These are phyloP conservation scores for Scrobipalpa atriplicella DNA, from an alignment of 2,888 invertebrate species.

Conservation along the genomic window DNA sequence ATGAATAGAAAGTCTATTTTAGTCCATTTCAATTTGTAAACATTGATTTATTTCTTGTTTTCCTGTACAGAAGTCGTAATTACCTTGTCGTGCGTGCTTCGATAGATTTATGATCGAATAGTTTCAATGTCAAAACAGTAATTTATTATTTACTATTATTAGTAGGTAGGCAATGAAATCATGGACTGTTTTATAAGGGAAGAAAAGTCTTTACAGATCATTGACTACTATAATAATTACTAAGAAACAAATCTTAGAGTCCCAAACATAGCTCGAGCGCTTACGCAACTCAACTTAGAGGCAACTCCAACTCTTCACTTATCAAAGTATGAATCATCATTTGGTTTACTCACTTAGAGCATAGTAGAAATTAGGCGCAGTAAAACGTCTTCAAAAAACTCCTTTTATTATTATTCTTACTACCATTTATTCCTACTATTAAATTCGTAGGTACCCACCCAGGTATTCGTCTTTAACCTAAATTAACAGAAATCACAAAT, in stretches of 20 bases:
- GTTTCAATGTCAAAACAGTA: slow-evolving; percentile 12
- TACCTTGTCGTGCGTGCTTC: not conserved
- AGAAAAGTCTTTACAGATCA: not conserved
- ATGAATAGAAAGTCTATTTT: not conserved
- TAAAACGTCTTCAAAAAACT: no score
- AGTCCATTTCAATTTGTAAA: not conserved
- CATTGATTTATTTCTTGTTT: slow-evolving; percentile 14
- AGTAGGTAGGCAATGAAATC: not conserved
- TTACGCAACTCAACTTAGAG: no score
- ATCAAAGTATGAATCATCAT: not conserved
- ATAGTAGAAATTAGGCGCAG: not conserved
- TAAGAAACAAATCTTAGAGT: no score
- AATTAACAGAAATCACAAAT: no score
- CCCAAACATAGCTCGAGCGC: no score
- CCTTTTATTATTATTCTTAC: no score
- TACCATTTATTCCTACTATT: no score
- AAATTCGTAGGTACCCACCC: no score
- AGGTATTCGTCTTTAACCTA: no score
- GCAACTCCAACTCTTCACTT: not conserved
- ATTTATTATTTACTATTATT: no score
- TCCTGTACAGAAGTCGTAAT: not conserved
- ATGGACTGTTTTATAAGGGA: not conserved
- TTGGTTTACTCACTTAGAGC: not conserved
- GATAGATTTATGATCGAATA: not conserved
- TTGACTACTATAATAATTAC: no score